Evolutionary conservation across 2,113 vertebrate genomes (phyloP).

Genomic region (Pterocles burchelli): DNA sequence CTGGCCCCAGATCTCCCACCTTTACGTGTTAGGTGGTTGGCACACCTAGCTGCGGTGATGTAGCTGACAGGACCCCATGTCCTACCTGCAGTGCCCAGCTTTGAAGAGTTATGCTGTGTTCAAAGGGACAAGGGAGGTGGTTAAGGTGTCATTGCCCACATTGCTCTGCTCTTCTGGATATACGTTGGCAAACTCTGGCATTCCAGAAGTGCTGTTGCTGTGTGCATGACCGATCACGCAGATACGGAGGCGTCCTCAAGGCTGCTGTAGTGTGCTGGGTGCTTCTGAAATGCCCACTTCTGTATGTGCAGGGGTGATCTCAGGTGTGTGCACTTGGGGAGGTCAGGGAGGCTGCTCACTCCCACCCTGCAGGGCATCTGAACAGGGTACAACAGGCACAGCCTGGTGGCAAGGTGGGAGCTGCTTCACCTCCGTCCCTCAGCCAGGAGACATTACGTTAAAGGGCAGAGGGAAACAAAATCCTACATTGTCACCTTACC

Average conservation of each 20-base stretch:
- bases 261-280: not conserved
- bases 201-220: not conserved
- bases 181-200: not conserved
- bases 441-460: not conserved
- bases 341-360: not conserved
- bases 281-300: not conserved
- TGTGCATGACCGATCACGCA: fast-evolving
- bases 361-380: not conserved
- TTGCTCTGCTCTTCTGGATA: not conserved
- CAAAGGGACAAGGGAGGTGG: not conserved
- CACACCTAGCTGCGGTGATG: not conserved
- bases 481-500: not conserved
- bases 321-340: no score
- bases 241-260: not conserved
- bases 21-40: not conserved
- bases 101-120: not conserved
- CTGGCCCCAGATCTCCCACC: not conserved
- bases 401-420: not conserved
- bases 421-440: not conserved
- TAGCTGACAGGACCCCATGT: not conserved
- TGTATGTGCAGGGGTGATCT: not conserved
- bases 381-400: not conserved
- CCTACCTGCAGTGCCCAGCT: not conserved
- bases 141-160: not conserved
- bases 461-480: not conserved